Evolutionary conservation across 2,113 vertebrate genomes (phyloP), one percentile per base, ranked within the genome.

Genomic region (Brachyistius frenatus): DNA sequence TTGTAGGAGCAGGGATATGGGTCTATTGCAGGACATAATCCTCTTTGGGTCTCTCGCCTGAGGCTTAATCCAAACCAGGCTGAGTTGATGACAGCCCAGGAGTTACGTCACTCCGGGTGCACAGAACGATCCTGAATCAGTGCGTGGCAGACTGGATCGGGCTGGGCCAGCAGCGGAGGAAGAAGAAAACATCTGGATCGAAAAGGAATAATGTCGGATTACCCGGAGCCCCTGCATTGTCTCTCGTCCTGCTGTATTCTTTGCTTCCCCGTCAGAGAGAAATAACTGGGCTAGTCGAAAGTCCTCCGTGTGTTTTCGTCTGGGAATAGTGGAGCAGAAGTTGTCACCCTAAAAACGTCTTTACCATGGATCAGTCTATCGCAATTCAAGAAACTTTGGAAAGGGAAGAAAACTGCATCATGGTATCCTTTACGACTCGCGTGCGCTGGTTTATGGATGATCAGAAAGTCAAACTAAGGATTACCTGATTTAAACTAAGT

Each of bases 301-400:
- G 31, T 35, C 44, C 73, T 53, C 6, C 47, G 56, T 39, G 9
- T 55, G 37, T 39, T 68, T 66, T 65, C 16, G 71, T 46, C 11
- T 3, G 44, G 41, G 14, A 37, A 33, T 15, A 14, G 61, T 39
- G 35, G 23, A 35, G 39, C 47, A 37, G 61, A 64, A 72, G 14
- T 53, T 86, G 81, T 49, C 46, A 31, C 35, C 11, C 63, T 11
- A 30, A 58, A 32, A 62, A 8, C 23, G 36, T 11, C 36, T 36
- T 52, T 54, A 37, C 44, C 0, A 98, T 99, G 98, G 97, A 99
- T 89, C 96, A 98, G 83, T 99, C 97, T 16, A 93, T 96, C 30
- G 97, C 96, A 0, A 95, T 98, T 88, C 96, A 97, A 84, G 97
- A 98, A 90, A 95, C 95, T 70, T 91, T 98, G 78, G 81, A 83